Percentiles rank a stretch among this genome's conserved stretches.
Evolutionary conservation across 2,797 vertebrate species (phyloP).

Genomic region (Darevskia nairensis): DNA sequence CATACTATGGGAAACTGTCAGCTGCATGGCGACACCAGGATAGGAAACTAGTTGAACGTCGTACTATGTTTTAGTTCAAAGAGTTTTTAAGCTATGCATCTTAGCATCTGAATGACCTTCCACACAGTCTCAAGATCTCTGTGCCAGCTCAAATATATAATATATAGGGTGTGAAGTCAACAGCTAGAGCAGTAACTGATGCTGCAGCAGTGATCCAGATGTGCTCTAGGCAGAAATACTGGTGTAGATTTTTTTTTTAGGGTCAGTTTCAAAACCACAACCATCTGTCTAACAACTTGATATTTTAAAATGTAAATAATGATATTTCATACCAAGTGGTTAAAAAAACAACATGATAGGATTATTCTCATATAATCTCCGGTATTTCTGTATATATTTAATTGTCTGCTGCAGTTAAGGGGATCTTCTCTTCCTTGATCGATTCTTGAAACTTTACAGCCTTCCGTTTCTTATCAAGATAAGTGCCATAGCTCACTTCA

Average conservation of each 20-base stretch:
- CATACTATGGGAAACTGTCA: background rate
- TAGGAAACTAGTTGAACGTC: background rate
- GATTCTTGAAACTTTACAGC: background rate
- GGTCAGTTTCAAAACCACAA: background rate
- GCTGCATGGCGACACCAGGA: too few species aligned
- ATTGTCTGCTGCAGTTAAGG: background rate
- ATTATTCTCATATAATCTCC: background rate
- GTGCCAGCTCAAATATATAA: too few species aligned
- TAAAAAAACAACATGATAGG: background rate
- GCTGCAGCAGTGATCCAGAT: background rate
- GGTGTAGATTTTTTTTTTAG: background rate
- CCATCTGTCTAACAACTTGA: background rate
- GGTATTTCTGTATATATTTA: slow-evolving; percentile 33
- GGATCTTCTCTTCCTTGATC: background rate
- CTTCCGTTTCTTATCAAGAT: slow-evolving; percentile 2
- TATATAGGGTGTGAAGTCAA: background rate
- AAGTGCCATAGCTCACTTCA: slow-evolving; percentile 1
- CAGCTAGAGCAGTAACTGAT: background rate
- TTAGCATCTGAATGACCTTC: background rate
- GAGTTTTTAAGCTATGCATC: background rate
- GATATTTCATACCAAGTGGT: background rate
- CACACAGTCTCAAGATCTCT: too few species aligned
- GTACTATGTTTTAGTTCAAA: background rate
- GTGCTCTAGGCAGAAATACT: background rate
- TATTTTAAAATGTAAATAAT: background rate